Base-by-base conservation (phyloP, 2,888 invertebrate genomes). In the Euspilapteryx auroguttella region DNA sequence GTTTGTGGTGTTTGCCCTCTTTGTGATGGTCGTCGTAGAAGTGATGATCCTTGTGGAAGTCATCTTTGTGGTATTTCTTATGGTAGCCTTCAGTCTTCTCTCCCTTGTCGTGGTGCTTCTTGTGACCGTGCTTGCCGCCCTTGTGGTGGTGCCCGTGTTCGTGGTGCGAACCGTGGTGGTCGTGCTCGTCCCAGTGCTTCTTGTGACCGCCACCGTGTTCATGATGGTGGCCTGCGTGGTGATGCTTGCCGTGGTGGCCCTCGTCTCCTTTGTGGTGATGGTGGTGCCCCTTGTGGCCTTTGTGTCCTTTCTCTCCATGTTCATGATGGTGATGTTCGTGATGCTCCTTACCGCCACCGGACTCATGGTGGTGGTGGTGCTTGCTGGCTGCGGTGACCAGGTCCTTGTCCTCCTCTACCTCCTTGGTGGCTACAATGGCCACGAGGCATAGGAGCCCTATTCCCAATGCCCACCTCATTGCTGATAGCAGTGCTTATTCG, bases 11-110 rank as follows among this genome's bases (percentile, higher is more conserved):
- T 8, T 17, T 17, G 17, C 17, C 27, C 47, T 65, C 68, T 8
- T 65, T 44, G 33, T 73, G 73, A 33, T 73, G 58, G 40, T 62
- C 73, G 44, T 71, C 73, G 44, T 73, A 69, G 45, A 71, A 73
- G 58, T 73, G 69, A 35, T 73, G 73, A 36, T 73, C 71, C 46
- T 73, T 73, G 38, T 73, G 68, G 62, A 57, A 73, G 47, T 55
- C 49, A 34, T 73, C 73, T 44, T 73, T 73, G 30, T 73, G 73
- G 45, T 68, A 68, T 32, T 73, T 73, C 55, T 73, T 73, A 48
- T 73, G 73, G 46, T 54, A 73, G 7, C 73, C 73, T 28, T 71
- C 71, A 37, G 55, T 55, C 33, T 73, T 49, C 32, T 73, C 73
- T 28, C 71, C 71, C 35, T 73, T 73, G 24, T 71, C 68, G 34